Conservation (phyloP, 1,140 invertebrate genomes). For the Pararge aegeria region DNA sequence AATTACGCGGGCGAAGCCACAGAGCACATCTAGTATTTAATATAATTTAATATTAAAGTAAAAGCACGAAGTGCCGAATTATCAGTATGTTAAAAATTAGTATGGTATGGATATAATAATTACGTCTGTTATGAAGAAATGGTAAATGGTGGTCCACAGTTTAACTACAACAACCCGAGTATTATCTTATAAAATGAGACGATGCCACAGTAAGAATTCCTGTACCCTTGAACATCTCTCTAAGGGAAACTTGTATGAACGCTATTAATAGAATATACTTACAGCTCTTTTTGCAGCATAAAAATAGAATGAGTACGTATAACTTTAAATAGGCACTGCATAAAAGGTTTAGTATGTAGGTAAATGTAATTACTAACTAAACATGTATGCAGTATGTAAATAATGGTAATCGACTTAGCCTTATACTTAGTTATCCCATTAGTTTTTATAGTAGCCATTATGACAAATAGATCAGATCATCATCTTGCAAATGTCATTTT, state of each 20-base stretch:
- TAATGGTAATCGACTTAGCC: too few species aligned
- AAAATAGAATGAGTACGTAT: constrained; percentile 3
- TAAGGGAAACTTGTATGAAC: background rate
- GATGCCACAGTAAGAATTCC: constrained; percentile 7
- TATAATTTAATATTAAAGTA: too few species aligned
- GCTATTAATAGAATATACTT: constrained; percentile 3
- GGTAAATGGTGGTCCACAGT: background rate
- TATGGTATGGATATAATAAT: too few species aligned
- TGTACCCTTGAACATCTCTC: constrained; percentile 4
- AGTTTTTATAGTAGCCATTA: too few species aligned
- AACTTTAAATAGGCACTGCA: background rate
- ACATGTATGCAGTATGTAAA: too few species aligned
- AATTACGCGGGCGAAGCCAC: too few species aligned
- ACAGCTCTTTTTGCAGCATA: constrained; percentile 2
- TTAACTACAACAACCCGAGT: background rate
- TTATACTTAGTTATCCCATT: too few species aligned
- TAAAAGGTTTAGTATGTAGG: background rate
- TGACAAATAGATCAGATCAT: background rate
- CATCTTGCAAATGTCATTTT: background rate
- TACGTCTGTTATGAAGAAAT: background rate
- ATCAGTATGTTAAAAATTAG: too few species aligned
- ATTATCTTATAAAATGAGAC: background rate
- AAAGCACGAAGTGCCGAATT: too few species aligned
- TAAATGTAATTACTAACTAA: background rate
- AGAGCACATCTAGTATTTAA: too few species aligned